A percentile compares a stretch with the other conserved stretches of the same genome.
These are phyloP conservation scores for Drosophila anceps DNA, from an alignment of 2,888 invertebrate genomes.

Conservation along the genomic window DNA sequence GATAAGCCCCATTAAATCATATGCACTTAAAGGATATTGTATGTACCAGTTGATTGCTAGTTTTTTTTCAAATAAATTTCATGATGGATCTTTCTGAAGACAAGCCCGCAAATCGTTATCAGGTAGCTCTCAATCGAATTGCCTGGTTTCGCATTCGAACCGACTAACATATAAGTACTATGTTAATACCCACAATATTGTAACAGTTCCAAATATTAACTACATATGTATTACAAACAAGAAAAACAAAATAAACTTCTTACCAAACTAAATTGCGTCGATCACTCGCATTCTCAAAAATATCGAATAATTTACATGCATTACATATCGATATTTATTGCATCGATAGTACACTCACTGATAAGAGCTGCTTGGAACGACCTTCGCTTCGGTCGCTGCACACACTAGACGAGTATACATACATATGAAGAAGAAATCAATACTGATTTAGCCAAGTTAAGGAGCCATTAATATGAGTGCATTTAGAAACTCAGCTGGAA, in stretches of 20 bases:
- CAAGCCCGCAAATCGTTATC: not conserved
- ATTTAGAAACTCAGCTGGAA: not conserved
- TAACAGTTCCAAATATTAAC: constrained; percentile 73
- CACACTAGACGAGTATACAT: not conserved
- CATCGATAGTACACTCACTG: constrained; percentile 43
- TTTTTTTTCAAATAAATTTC: constrained; percentile 7
- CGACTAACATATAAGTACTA: constrained; percentile 48
- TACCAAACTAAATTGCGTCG: constrained; percentile 36
- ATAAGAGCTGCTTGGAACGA: constrained; percentile 4
- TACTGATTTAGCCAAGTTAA: not conserved
- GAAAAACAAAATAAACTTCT: constrained; percentile 62
- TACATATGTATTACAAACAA: constrained; percentile 42
- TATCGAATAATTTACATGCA: not conserved
- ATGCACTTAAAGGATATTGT: constrained; percentile 41
- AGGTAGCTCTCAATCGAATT: constrained; percentile 6
- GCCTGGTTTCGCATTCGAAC: constrained; percentile 51
- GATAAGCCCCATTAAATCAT: constrained; percentile 21
- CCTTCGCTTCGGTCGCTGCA: not conserved
- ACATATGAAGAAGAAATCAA: too few species aligned
- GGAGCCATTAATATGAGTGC: constrained; percentile 26
- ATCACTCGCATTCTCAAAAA: not conserved
- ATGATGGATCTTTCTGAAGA: too few species aligned
- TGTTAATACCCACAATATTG: constrained; percentile 65
- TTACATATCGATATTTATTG: not conserved
- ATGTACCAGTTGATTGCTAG: constrained; percentile 8